Evolutionary conservation across 2,113 vertebrate genomes (phyloP), one percentile per base, ranked within the genome.

Genomic region (Cricetomys ansorgei): DNA sequence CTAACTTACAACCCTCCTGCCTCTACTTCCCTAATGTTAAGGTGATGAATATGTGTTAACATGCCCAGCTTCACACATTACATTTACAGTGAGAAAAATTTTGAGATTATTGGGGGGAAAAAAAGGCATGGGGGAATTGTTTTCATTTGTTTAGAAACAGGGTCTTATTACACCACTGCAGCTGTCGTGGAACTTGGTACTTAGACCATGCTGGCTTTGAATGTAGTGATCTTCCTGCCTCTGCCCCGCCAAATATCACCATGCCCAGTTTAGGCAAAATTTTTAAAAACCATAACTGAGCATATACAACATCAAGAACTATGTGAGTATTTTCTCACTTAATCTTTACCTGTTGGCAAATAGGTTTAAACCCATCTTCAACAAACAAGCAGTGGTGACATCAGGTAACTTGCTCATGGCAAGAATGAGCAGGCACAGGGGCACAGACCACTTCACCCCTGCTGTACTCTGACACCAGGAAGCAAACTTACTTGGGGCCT

Each of bases 401-500:
- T 13, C 1, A 50, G 65, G 64, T 27, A 1, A 7, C 43, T 37
- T 85, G 70, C 53, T 91, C 86, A n/a, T 34, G 79, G 77, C 62
- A 57, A 89, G 25, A 34, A n/a, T 0, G 0, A 92, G 40, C 11
- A 50, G 37, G 34, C 50, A 37, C 13, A 15, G 89, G 50, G 53
- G 53, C 34, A 5, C 5, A 4, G 65, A 48, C 50, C 67, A 29
- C 80, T 45, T 59, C 5, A 6, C 3, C 8, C n/a, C 2, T 7
- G 12, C 27, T 6, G 23, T 34, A 75, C 45, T 21, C 23, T 48
- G 62, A 16, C 73, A 97, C 95, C 1, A 3, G 7, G 29, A 1
- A 77, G 65, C 29, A 79, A 96, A 99, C 99, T 98, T 98, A 98
- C 99, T 99, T 62, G 98, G 99, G 48, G 98, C 99, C 77, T 98